Conservation (phyloP, 2,888 invertebrate species). For the Acanthococcus lagerstroemiae region DNA sequence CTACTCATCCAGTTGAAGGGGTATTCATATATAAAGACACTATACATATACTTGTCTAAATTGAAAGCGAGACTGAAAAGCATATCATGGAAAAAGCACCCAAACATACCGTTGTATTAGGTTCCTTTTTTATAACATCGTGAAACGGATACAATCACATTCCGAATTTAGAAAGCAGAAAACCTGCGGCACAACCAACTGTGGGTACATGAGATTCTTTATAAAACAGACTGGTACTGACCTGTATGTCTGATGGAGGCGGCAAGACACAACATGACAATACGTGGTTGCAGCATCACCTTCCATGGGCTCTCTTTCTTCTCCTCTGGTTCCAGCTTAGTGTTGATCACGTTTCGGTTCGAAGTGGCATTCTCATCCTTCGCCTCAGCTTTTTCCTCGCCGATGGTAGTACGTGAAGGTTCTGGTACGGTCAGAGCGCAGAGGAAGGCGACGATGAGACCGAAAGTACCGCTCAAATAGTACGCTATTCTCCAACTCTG, state of each 20-base stretch:
- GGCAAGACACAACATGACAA: slow-evolving; percentile 70
- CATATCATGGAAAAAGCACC: too few species aligned
- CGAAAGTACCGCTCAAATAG: slow-evolving; percentile 66
- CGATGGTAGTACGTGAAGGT: slow-evolving; percentile 64
- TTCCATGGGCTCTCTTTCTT: slow-evolving; percentile 56
- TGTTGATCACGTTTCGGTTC: slow-evolving; percentile 39
- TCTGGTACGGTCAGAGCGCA: slow-evolving; percentile 67
- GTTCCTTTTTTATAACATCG: too few species aligned
- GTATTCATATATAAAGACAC: too few species aligned
- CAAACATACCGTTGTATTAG: too few species aligned
- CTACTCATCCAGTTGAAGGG: too few species aligned
- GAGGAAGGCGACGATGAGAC: slow-evolving; percentile 57
- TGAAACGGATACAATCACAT: too few species aligned
- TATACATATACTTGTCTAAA: too few species aligned
- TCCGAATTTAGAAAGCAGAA: too few species aligned
- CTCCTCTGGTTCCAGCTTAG: slow-evolving; percentile 41
- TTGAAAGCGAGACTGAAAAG: too few species aligned
- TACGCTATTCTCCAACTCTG: slow-evolving; percentile 78
- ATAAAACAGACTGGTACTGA: slow-evolving; percentile 40
- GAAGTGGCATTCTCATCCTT: slow-evolving; percentile 34
- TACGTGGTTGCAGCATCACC: slow-evolving; percentile 64
- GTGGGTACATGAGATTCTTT: neutral
- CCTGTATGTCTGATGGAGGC: slow-evolving; percentile 81
- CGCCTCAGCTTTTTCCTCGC: slow-evolving; percentile 49
- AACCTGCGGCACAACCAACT: too few species aligned